Evolutionary conservation across 2,797 vertebrate species (phyloP).

Genomic region (Sebastes diploproa): DNA sequence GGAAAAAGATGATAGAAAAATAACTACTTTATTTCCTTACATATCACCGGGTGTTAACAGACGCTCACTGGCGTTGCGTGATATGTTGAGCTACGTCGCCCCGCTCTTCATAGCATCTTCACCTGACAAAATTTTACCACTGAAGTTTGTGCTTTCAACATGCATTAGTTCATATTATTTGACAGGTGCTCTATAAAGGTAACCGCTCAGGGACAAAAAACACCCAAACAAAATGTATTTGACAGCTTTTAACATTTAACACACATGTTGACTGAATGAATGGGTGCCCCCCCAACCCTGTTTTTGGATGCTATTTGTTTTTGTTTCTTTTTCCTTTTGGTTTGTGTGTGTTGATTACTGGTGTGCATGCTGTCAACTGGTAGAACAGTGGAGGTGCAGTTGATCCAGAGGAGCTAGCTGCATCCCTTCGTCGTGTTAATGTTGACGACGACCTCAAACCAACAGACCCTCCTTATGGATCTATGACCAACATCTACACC

Average conservation of each 20-base stretch:
- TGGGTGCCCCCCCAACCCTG: background rate
- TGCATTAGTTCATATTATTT: background rate
- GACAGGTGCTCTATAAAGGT: background rate
- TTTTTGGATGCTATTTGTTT: slow-evolving; percentile 18
- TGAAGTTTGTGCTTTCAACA: background rate
- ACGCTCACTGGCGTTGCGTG: no score
- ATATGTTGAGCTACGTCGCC: no score
- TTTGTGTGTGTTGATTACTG: slow-evolving; percentile 38
- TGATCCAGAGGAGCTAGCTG: slow-evolving; percentile 84
- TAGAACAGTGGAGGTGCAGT: slow-evolving; percentile 84
- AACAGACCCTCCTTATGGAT: slow-evolving; percentile 82
- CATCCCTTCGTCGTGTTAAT: slow-evolving; percentile 81
- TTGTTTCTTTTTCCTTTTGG: background rate
- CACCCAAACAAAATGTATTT: background rate
- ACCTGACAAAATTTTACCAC: no score
- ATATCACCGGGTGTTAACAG: no score
- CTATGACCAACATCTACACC: slow-evolving; percentile 84
- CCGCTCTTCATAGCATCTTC: no score
- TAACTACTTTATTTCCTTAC: no score
- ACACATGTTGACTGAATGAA: slow-evolving; percentile 45
- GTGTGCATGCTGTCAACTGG: slow-evolving; percentile 73
- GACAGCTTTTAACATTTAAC: background rate
- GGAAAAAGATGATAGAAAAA: no score
- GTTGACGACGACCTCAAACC: slow-evolving; percentile 77
- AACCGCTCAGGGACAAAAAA: background rate